Conservation (phyloP, 2,797 vertebrate genomes). For the Notolabrus celidotus region DNA sequence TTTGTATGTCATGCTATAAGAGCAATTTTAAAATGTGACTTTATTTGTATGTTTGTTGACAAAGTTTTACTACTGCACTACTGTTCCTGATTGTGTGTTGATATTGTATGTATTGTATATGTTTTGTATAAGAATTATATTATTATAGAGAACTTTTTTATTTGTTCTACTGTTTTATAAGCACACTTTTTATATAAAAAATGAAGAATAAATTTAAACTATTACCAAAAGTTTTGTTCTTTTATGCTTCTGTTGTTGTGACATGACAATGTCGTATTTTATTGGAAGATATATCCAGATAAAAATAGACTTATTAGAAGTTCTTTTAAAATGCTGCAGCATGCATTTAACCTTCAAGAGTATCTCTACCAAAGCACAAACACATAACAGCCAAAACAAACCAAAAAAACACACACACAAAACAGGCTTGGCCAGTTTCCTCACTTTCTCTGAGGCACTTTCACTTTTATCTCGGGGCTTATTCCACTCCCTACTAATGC, state of each 20-base stretch:
- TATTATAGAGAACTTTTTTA: conserved; percentile 12
- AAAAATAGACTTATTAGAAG: not conserved
- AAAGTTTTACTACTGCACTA: conserved; percentile 50
- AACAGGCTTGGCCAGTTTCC: conserved; percentile 23
- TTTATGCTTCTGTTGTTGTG: not conserved
- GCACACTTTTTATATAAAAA: conserved; percentile 37
- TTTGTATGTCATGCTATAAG: conserved; percentile 26
- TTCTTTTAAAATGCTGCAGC: not conserved
- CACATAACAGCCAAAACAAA: conserved; percentile 1
- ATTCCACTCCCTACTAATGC: conserved; percentile 39
- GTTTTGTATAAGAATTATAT: conserved; percentile 33
- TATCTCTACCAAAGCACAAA: not conserved
- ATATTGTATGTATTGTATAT: conserved; percentile 48
- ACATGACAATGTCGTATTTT: not conserved
- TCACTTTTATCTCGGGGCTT: conserved; percentile 43
- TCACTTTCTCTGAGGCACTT: conserved; percentile 46
- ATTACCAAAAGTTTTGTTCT: not conserved
- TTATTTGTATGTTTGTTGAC: conserved; percentile 32
- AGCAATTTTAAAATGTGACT: conserved; percentile 37
- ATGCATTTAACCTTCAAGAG: not conserved
- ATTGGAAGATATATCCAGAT: conserved; percentile 2
- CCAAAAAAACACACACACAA: not conserved
- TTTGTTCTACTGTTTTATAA: conserved; percentile 19
- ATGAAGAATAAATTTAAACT: conserved; percentile 33
- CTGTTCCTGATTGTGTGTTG: conserved; percentile 51